Evolutionary conservation across 2,113 vertebrate species (phyloP).

Genomic region (Callipepla californica): DNA sequence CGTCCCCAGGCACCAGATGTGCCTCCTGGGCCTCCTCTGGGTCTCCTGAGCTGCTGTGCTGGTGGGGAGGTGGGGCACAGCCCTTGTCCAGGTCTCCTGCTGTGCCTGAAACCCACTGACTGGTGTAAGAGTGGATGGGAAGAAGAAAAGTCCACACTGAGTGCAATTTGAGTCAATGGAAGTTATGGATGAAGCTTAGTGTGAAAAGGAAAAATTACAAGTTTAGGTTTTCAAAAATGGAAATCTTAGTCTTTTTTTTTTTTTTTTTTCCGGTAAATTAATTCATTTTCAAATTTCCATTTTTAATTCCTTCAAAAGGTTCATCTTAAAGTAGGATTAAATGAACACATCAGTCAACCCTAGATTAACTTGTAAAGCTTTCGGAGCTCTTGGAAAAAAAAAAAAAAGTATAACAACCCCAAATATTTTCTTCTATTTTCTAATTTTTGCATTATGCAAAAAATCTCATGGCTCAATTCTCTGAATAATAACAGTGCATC

Average conservation of each 20-base stretch:
- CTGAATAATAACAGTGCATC: not conserved
- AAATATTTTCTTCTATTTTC: not conserved
- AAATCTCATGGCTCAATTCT: not conserved
- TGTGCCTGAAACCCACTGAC: not conserved
- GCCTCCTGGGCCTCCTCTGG: rapidly evolving
- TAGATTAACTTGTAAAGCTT: not conserved
- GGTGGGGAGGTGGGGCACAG: not conserved
- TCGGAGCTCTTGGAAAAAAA: not conserved
- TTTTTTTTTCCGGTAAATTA: not conserved
- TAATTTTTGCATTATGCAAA: not conserved
- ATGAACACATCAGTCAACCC: not conserved
- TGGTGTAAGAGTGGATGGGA: not conserved
- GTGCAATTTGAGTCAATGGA: not conserved
- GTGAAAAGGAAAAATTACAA: not conserved
- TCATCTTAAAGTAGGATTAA: not conserved
- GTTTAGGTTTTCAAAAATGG: not conserved
- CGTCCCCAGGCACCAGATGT: not conserved
- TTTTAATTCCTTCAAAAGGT: not conserved
- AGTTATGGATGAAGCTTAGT: not conserved
- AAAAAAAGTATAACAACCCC: not conserved
- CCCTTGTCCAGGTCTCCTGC: not conserved
- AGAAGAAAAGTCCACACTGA: not conserved
- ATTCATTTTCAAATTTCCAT: not conserved
- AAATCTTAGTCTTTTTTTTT: not conserved
- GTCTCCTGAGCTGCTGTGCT: not conserved